phyloP scores from a whole-genome alignment of 2,888 invertebrate genomes.

The Acleris emargana region DNA sequence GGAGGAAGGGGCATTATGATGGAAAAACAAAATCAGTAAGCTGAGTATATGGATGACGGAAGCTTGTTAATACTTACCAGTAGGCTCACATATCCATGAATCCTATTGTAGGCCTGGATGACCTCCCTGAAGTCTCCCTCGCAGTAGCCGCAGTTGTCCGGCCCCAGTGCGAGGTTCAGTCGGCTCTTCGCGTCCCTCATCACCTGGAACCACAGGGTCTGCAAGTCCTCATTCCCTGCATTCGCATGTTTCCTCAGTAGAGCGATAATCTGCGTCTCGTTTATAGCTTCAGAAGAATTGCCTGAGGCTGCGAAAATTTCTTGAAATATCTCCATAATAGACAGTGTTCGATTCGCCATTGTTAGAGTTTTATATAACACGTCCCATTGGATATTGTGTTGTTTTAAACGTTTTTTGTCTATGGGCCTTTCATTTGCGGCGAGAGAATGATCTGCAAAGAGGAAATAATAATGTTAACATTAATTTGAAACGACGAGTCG shows the following conservation, averaged over 20 bases:
- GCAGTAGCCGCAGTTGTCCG: slow-evolving; percentile 81
- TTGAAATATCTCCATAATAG: slow-evolving; percentile 72
- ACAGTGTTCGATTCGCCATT: slow-evolving; percentile 73
- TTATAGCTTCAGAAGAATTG: slow-evolving; percentile 65
- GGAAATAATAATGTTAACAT: no score
- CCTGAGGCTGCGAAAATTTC: slow-evolving; percentile 75
- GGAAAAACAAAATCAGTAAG: no score
- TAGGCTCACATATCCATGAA: slow-evolving; percentile 93
- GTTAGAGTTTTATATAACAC: slow-evolving; percentile 42
- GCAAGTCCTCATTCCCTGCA: slow-evolving; percentile 59
- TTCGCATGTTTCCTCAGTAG: slow-evolving; percentile 66
- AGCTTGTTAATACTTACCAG: slow-evolving; percentile 81
- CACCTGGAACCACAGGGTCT: slow-evolving; percentile 64
- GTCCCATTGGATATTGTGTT: slow-evolving; percentile 8
- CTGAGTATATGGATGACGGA: no score
- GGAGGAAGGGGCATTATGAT: no score
- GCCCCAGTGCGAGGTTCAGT: slow-evolving; percentile 60
- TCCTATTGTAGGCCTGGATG: slow-evolving; percentile 85
- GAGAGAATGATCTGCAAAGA: not conserved
- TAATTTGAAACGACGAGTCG: no score
- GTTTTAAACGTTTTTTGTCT: slow-evolving; percentile 4
- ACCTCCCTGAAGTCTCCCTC: slow-evolving; percentile 84
- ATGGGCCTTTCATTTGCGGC: not conserved
- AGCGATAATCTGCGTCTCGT: slow-evolving; percentile 70
- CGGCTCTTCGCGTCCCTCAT: slow-evolving; percentile 67